Percentiles rank a stretch among this genome's conserved stretches.
These are phyloP conservation scores for Chascanopsetta lugubris DNA, from an alignment of 2,113 vertebrate genomes.

Conservation along the genomic window DNA sequence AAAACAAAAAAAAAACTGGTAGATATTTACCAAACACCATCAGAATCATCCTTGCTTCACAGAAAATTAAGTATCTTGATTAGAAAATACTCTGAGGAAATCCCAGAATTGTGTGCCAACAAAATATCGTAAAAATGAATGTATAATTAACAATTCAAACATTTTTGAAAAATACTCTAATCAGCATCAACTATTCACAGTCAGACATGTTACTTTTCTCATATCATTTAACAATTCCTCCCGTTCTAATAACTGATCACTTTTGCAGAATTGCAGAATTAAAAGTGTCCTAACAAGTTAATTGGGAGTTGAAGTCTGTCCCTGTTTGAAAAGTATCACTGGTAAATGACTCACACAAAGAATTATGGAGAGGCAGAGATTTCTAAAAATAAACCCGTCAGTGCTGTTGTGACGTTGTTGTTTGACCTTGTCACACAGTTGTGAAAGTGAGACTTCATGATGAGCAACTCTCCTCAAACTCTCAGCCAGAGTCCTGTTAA, in stretches of 20 bases:
- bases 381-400: not conserved
- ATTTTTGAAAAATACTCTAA: no score
- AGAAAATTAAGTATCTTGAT: no score
- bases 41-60: no score
- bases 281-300: not conserved
- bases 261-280: not conserved
- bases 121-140: not conserved
- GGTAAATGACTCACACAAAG: not conserved
- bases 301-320: not conserved
- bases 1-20: no score
- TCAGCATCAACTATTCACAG: no score
- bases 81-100: no score
- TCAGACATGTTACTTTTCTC: no score
- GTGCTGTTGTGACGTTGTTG: not conserved
- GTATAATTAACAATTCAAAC: no score
- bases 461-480: not conserved
- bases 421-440: not conserved
- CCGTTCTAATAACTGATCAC: no score
- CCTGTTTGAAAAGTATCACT: not conserved
- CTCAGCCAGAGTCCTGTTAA: not conserved
- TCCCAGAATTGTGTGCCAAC: not conserved
- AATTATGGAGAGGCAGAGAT: not conserved
- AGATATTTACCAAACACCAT: not conserved
- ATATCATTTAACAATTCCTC: no score
- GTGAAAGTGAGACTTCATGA: conserved; percentile 5